Evolutionary conservation across 2,888 invertebrate species (phyloP).

Genomic region (Mimachlamys varia): DNA sequence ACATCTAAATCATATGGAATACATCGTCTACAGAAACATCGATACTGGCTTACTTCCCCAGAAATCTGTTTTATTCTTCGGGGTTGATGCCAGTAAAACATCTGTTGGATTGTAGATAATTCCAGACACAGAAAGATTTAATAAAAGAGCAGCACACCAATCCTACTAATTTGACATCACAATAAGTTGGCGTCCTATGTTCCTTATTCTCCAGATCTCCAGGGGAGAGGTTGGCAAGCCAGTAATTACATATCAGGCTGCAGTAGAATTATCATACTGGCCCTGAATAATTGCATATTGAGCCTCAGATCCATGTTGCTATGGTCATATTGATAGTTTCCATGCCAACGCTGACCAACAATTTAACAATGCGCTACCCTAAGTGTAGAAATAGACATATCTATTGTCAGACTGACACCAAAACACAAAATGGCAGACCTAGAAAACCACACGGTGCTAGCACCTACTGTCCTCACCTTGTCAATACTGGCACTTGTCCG

Average conservation of each 20-base stretch:
- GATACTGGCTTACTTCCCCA: not conserved
- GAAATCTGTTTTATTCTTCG: conserved; percentile 12
- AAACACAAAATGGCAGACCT: conserved; percentile 20
- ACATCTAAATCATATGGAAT: not conserved
- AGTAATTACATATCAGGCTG: conserved; percentile 24
- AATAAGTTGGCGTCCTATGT: not conserved
- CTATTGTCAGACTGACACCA: conserved; percentile 1
- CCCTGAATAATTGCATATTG: conserved; percentile 4
- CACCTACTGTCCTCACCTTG: not conserved
- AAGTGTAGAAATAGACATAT: conserved; percentile 10
- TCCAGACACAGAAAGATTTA: not conserved
- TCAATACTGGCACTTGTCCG: conserved; percentile 13
- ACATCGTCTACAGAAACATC: not conserved
- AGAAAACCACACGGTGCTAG: not conserved
- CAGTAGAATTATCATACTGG: not conserved
- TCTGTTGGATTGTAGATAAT: not conserved
- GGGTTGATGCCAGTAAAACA: not conserved
- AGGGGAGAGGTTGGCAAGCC: not conserved
- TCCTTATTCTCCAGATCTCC: not conserved
- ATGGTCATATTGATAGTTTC: conserved; percentile 14
- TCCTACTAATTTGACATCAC: not conserved
- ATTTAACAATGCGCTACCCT: not conserved
- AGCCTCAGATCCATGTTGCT: conserved; percentile 6
- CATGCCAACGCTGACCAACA: conserved; percentile 2
- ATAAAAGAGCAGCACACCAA: not conserved